Evolutionary conservation across 2,888 invertebrate species (phyloP), one percentile per base, ranked within the genome.

Genomic region (Pantelozetes paolii): DNA sequence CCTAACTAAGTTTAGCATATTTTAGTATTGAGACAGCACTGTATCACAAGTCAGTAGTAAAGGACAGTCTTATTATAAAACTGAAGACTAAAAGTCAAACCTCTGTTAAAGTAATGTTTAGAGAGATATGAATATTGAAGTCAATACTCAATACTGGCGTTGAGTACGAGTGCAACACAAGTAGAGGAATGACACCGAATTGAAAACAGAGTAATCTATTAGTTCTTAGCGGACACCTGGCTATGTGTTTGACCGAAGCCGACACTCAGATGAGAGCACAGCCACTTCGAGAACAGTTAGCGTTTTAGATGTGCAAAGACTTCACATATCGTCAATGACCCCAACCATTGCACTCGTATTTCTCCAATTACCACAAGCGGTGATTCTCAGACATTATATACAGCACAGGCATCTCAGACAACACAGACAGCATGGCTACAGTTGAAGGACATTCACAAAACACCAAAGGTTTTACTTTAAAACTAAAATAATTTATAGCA

Each of bases 161-260:
- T 5, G 15, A 59, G 57, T 59, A 20, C 8, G 26, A 50, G 50
- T 50, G 50, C 8, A 50, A 50, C 8, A 59, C 26, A 20, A 59
- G 28, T 20, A 26, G 13, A 59, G 28, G 26, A 59, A 9, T 59
- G 57, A 59, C 57, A 59, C 57, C 57, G 26, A 59, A 59, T 26
- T 6, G 57, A 23, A 5, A 59, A 59, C 57, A 59, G 23, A 59
- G 50, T 59, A 59, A 59, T 59, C n/a, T 59, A 59, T 59, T 59
- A 28, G 57, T 59, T 50, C n/a, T 50, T 20, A 59, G 57, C 11
- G 57, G 57, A 59, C 57, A 59, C 57, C 57, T 59, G 57, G 57
- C 26, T 59, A 8, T 59, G 23, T 59, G 26, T 59, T 23, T 59
- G 57, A 23, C 57, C 57, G 26, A 26, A 23, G 57, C 57, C 57